These are phyloP conservation scores for Rattus norvegicus DNA, from an alignment of 2,113 vertebrate species.

Conservation along the genomic window DNA sequence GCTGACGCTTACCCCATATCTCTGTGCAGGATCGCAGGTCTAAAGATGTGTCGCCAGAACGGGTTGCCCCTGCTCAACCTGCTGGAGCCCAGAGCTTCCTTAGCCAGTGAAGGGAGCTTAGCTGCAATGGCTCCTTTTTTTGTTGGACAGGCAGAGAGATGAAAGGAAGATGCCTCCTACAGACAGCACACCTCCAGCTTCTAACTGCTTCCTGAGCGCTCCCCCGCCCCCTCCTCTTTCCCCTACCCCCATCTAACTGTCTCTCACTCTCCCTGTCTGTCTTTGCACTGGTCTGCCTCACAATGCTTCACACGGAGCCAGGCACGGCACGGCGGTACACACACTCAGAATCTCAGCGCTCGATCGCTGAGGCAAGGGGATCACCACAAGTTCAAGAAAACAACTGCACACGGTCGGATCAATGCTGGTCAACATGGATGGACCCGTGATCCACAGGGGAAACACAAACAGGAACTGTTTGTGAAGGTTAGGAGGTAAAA, in stretches of 20 bases:
- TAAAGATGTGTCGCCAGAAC: too few species aligned
- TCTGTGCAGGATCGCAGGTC: not conserved
- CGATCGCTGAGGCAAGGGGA: too few species aligned
- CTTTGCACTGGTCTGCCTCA: not conserved
- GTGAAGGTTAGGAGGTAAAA: not conserved
- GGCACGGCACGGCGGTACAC: not conserved
- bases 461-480: not conserved
- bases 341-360: not conserved
- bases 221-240: too few species aligned
- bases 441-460: not conserved
- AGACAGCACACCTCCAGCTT: accelerated
- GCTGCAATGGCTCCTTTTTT: not conserved
- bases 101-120: not conserved
- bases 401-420: not conserved
- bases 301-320: not conserved
- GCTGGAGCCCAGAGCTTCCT: not conserved
- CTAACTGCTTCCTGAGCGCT: not conserved
- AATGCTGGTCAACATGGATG: not conserved
- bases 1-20: too few species aligned
- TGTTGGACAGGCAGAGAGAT: not conserved
- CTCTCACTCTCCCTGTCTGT: not conserved
- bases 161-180: not conserved
- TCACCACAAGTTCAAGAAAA: not conserved
- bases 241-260: too few species aligned
- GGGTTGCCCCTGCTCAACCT: too few species aligned